phyloP scores from a whole-genome alignment of 2,888 invertebrate genomes.

The Gryllus longicercus region DNA sequence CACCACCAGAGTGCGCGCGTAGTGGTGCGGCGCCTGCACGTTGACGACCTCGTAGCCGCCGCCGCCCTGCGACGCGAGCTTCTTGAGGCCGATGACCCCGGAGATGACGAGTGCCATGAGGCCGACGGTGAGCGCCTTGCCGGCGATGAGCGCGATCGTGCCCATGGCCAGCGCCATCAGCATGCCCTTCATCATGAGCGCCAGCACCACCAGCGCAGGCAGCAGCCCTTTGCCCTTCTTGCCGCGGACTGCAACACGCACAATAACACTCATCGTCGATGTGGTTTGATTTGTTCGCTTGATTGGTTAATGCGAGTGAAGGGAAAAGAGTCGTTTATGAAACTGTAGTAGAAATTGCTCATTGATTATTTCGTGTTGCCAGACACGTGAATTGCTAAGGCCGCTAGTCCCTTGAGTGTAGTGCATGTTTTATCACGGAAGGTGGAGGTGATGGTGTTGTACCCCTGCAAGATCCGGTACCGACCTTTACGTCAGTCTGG shows the following conservation, averaged over 20 bases:
- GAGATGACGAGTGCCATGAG: conserved; percentile 75
- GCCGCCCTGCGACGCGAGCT: conserved; percentile 50
- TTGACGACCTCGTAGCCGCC: background rate
- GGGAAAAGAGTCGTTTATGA: too few relatives aligned
- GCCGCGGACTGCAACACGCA: background rate
- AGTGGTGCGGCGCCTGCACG: background rate
- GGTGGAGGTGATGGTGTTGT: too few relatives aligned
- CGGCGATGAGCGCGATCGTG: conserved; percentile 71
- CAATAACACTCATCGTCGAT: too few relatives aligned
- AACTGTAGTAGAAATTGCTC: too few relatives aligned
- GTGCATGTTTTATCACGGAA: too few relatives aligned
- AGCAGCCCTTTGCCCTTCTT: conserved; percentile 47
- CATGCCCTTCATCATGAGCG: conserved; percentile 54
- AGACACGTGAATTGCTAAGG: too few relatives aligned
- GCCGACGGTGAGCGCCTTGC: conserved; percentile 79
- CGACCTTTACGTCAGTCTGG: too few relatives aligned
- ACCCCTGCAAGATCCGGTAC: too few relatives aligned
- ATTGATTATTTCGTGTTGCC: too few relatives aligned
- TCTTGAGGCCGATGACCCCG: conserved; percentile 71
- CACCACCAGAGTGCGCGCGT: conserved; percentile 35
- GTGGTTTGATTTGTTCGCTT: too few relatives aligned
- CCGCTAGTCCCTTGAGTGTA: too few relatives aligned
- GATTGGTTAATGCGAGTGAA: too few relatives aligned
- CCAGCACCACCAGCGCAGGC: conserved; percentile 58
- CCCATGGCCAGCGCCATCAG: conserved; percentile 57